Percentiles rank a stretch among this genome's conserved stretches.
Evolutionary conservation across 1,140 invertebrate species (phyloP).

Genomic region (Papilio machaon): DNA sequence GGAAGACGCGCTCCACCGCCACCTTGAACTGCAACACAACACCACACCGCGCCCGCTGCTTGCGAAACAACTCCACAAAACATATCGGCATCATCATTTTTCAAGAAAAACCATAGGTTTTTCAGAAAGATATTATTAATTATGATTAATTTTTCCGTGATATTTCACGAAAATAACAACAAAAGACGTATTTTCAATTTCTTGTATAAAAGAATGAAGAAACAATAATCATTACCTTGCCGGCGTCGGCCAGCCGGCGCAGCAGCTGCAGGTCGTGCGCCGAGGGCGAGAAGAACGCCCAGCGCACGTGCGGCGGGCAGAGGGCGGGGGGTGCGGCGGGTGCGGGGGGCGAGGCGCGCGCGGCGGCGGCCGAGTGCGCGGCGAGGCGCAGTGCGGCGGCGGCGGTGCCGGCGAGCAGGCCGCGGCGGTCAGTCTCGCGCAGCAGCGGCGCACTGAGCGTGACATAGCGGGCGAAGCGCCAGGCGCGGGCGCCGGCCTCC

Average conservation of each 20-base stretch:
- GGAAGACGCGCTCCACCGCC: slow-evolving; percentile 57
- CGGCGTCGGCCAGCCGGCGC: slow-evolving; percentile 55
- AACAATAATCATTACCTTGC: slow-evolving; percentile 44
- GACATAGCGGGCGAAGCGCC: slow-evolving; percentile 90
- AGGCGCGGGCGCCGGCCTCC: slow-evolving; percentile 83
- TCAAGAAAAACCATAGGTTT: too few relatives aligned
- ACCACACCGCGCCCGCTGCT: too few relatives aligned
- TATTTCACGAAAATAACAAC: too few relatives aligned
- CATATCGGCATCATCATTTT: too few relatives aligned
- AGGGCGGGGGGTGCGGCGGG: slow-evolving; percentile 6
- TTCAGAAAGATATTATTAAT: too few relatives aligned
- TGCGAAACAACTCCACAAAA: too few relatives aligned
- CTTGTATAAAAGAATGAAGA: too few relatives aligned
- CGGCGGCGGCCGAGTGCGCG: slow-evolving; percentile 66
- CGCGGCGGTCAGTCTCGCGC: slow-evolving; percentile 90
- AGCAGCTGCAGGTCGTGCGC: slow-evolving; percentile 55
- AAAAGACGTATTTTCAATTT: too few relatives aligned
- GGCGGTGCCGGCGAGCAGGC: slow-evolving; percentile 85
- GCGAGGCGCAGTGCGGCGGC: slow-evolving; percentile 81
- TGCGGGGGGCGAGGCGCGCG: slow-evolving; percentile 36
- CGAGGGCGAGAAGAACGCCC: slow-evolving; percentile 54
- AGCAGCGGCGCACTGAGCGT: slow-evolving; percentile 93
- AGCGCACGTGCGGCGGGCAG: slow-evolving; percentile 43
- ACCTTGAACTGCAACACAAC: slow-evolving; percentile 51
- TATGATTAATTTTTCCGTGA: too few relatives aligned